Conservation (phyloP, 2,113 vertebrate species). For the Callocephalon fimbriatum region DNA sequence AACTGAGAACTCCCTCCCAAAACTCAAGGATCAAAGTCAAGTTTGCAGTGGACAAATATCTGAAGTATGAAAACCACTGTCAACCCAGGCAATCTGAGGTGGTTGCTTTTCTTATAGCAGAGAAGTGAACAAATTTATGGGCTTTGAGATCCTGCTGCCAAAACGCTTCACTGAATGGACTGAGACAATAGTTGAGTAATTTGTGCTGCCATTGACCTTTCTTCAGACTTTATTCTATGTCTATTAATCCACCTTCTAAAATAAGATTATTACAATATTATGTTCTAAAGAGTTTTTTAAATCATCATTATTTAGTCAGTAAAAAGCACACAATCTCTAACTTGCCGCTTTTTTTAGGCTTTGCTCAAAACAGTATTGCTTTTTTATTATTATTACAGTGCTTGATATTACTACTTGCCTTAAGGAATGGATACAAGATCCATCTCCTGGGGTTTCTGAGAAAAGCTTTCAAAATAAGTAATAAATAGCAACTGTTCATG, state of each 20-base stretch:
- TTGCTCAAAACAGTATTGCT: background rate
- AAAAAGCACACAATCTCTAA: background rate
- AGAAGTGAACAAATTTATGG: conserved; percentile 7
- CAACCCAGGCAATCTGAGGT: background rate
- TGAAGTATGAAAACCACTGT: background rate
- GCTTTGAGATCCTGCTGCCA: background rate
- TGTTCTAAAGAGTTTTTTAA: background rate
- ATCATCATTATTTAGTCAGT: background rate
- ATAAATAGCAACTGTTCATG: conserved; percentile 43
- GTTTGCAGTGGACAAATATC: background rate
- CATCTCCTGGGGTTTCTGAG: conserved; percentile 45
- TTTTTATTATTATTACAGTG: conserved; percentile 9
- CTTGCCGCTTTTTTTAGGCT: background rate
- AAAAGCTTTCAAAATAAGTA: conserved; percentile 73
- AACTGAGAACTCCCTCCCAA: background rate
- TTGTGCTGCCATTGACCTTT: background rate
- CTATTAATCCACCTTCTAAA: conserved; percentile 20
- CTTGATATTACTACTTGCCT: conserved; percentile 32
- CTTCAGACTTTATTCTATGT: background rate
- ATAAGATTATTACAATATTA: background rate
- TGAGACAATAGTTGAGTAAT: background rate
- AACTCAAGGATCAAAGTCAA: background rate
- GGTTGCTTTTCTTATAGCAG: background rate
- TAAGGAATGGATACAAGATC: conserved; percentile 49
- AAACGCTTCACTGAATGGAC: background rate